A percentile compares a stretch with the other conserved stretches of the same genome.
These are phyloP conservation scores for Cryptosula pallasiana DNA, from an alignment of 2,888 invertebrate genomes.

Conservation along the genomic window DNA sequence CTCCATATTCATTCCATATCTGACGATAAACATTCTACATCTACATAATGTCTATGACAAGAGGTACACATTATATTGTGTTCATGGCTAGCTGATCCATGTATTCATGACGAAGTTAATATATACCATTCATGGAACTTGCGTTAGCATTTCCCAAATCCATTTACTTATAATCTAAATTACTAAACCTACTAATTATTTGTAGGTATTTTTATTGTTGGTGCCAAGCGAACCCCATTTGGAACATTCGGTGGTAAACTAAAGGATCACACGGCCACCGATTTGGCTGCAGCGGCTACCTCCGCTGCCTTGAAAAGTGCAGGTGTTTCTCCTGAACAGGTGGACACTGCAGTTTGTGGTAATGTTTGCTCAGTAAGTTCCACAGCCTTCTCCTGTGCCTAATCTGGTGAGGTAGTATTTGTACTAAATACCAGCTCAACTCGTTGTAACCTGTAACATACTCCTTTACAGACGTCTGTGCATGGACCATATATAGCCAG, in stretches of 20 bases:
- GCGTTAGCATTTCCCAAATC: too few species aligned
- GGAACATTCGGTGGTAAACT: slow-evolving; percentile 78
- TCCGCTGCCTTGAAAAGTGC: slow-evolving; percentile 50
- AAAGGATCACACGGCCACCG: slow-evolving; percentile 55
- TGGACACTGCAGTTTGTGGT: slow-evolving; percentile 85
- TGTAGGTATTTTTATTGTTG: slow-evolving; percentile 61
- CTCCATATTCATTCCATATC: too few species aligned
- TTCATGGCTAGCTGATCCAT: too few species aligned
- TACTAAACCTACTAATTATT: too few species aligned
- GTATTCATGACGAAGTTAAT: too few species aligned
- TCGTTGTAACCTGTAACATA: background rate
- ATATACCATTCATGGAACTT: too few species aligned
- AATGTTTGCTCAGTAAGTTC: slow-evolving; percentile 61
- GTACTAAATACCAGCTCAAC: background rate
- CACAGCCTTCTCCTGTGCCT: background rate
- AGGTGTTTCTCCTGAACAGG: slow-evolving; percentile 70
- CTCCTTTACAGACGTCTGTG: slow-evolving; percentile 58
- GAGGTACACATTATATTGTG: background rate
- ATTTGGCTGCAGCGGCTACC: slow-evolving; percentile 66
- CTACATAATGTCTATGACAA: background rate
- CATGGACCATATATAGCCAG: slow-evolving; percentile 78
- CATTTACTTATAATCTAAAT: too few species aligned
- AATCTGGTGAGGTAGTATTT: slow-evolving; percentile 31
- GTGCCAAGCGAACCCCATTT: slow-evolving; percentile 93
- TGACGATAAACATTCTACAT: too few species aligned